Base-by-base conservation (phyloP, 2,888 invertebrate genomes). In the Plusia festucae region DNA sequence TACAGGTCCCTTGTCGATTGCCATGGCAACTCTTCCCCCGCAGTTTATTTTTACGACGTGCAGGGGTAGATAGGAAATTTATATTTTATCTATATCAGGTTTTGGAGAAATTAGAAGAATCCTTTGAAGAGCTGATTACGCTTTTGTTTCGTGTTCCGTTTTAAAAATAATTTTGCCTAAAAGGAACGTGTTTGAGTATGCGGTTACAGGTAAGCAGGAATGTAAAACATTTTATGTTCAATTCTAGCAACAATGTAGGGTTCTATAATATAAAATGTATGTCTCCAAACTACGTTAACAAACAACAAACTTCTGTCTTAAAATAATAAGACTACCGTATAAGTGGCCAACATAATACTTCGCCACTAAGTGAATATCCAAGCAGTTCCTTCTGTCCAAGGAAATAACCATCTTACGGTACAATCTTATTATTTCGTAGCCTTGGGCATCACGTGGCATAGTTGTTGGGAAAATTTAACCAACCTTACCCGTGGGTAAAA, bases 41-140 rank as follows among this genome's bases (percentile, higher is more conserved):
- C 67, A 74, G 79, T 79, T 79, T 76, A 79, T 71, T 76, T 79
- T 79, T 76, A 79, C 63, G 79, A 77, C 40, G 32, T 66, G 65
- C 60, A 64, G 71, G 74, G 74, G 74, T 59, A 73, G 68, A 73
- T 67, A 57, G 64, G 70, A 56, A n/a, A 5, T 59, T 78, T 65
- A 78, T 65, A 65, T 27, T 62, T 4, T 24, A 16, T 59, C 49
- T 56, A 59, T 59, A 34, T 44, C 49, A 61, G 60, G 65, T 62
- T 60, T 6, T 34, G 27, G 44, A 51, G 54, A 44, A 65, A 53
- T 53, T 53, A 68, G 30, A 59, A 16, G n/a, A 32, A 44, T 16
- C 20, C n/a, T 59, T 46, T 27, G 24, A 24, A 13, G 15, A 2
- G 22, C 15, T n/a, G n/a, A 46, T 63, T 60, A 52, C 9, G 56